Evolutionary conservation across 2,113 vertebrate species (phyloP).

Genomic region (Psittacus erithacus): DNA sequence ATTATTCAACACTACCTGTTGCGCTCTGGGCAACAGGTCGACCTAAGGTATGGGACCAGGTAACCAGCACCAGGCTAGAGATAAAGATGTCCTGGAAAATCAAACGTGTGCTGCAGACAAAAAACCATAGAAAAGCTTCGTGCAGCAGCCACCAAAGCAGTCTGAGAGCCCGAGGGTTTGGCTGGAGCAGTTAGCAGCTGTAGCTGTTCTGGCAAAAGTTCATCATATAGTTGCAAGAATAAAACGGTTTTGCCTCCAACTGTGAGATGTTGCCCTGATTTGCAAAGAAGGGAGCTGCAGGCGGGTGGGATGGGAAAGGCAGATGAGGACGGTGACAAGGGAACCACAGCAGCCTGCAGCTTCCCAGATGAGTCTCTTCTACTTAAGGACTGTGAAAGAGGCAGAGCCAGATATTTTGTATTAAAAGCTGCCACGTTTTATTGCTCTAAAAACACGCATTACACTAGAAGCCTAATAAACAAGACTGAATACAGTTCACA

Average conservation of each 20-base stretch:
- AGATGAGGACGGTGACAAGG: not conserved
- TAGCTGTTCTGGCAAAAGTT: not conserved
- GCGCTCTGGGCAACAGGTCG: not conserved
- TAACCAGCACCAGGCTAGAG: not conserved
- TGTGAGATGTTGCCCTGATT: not conserved
- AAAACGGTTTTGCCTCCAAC: not conserved
- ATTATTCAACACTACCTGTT: not conserved
- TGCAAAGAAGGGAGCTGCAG: not conserved
- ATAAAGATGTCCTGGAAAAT: not conserved
- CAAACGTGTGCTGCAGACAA: not conserved
- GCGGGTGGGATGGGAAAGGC: not conserved
- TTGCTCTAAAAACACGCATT: constrained; percentile 42
- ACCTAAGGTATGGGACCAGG: not conserved
- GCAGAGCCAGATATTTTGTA: not conserved
- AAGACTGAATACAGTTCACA: not conserved
- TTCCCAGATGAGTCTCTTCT: not conserved
- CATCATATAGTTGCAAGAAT: not conserved
- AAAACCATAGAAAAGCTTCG: accelerated
- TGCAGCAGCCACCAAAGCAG: not conserved
- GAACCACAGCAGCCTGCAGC: not conserved
- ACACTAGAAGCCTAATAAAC: not conserved
- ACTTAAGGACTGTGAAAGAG: not conserved
- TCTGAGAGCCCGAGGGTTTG: not conserved
- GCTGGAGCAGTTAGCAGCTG: not conserved
- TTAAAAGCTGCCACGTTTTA: constrained; percentile 47